Conservation (phyloP, 2,888 invertebrate species). For the Ormyrus labotus region DNA sequence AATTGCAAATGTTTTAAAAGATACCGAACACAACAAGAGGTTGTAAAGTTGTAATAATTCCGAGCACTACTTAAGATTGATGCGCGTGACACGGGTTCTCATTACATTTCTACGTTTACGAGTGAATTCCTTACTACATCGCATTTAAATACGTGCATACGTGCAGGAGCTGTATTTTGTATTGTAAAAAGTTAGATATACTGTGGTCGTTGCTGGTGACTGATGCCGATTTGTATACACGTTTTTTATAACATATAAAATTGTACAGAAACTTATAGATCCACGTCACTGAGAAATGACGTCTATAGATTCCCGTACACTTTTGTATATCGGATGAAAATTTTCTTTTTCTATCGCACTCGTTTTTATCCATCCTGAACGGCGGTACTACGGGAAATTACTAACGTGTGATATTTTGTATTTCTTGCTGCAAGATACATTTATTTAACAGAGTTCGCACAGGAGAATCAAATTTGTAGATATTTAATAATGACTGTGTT, state of each 20-base stretch:
- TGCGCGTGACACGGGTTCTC: constrained; percentile 58
- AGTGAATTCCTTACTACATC: constrained; percentile 68
- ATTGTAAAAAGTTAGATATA: constrained; percentile 74
- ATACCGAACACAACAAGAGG: constrained; percentile 12
- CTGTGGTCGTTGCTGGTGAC: constrained; percentile 69
- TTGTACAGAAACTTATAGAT: constrained; percentile 54
- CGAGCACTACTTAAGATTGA: constrained; percentile 29
- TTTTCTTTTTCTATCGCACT: constrained; percentile 26
- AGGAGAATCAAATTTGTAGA: constrained; percentile 52
- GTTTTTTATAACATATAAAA: constrained; percentile 54
- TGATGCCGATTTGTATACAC: constrained; percentile 59
- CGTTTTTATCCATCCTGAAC: constrained; percentile 31
- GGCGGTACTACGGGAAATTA: constrained; percentile 19
- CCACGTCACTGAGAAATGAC: constrained; percentile 15
- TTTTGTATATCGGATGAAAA: constrained; percentile 40
- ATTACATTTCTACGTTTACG: constrained; percentile 69
- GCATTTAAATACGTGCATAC: constrained; percentile 63
- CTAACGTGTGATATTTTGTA: constrained; percentile 47
- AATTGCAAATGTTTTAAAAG: constrained; percentile 22
- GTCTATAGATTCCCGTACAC: constrained; percentile 54
- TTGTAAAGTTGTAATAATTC: constrained; percentile 14
- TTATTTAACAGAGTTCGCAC: constrained; percentile 29
- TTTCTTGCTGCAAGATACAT: constrained; percentile 28
- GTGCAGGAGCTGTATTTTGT: constrained; percentile 74
- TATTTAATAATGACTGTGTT: constrained; percentile 32